phyloP scores from a whole-genome alignment of 2,888 invertebrate genomes.

The Hyles lineata region DNA sequence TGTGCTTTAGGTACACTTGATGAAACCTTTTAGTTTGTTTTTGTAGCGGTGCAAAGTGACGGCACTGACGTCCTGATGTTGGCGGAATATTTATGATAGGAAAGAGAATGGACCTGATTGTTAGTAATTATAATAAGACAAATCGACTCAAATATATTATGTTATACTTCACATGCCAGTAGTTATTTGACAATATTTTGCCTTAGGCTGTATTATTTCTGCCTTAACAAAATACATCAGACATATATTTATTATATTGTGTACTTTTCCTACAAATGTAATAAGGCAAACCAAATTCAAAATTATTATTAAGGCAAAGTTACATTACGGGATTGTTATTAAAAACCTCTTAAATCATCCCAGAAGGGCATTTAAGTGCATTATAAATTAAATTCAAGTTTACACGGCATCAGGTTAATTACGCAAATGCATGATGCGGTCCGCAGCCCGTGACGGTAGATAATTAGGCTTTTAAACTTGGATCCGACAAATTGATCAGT shows the following conservation, averaged over 20 bases:
- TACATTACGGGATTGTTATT: neutral
- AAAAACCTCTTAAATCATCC: neutral
- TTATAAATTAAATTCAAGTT: conserved; percentile 38
- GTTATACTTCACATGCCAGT: no score
- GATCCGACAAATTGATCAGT: conserved; percentile 60
- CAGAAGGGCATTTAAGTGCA: neutral
- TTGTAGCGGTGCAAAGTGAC: no score
- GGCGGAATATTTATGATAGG: no score
- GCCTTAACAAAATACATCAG: no score
- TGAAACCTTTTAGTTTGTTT: neutral
- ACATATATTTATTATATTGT: no score
- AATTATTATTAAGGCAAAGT: neutral
- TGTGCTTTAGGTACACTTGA: neutral
- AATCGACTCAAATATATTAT: no score
- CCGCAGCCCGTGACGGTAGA: conserved; percentile 51
- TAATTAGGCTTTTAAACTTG: conserved; percentile 69
- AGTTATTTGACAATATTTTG: no score
- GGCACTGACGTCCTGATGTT: no score
- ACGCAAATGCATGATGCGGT: conserved; percentile 58
- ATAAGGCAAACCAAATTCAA: neutral
- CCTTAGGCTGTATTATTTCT: no score
- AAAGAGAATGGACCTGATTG: no score
- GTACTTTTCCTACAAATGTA: no score
- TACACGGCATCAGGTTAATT: conserved; percentile 55
- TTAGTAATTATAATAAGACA: no score